Evolutionary conservation across 2,113 vertebrate genomes (phyloP).

Genomic region (Rhinolophus ferrumequinum): DNA sequence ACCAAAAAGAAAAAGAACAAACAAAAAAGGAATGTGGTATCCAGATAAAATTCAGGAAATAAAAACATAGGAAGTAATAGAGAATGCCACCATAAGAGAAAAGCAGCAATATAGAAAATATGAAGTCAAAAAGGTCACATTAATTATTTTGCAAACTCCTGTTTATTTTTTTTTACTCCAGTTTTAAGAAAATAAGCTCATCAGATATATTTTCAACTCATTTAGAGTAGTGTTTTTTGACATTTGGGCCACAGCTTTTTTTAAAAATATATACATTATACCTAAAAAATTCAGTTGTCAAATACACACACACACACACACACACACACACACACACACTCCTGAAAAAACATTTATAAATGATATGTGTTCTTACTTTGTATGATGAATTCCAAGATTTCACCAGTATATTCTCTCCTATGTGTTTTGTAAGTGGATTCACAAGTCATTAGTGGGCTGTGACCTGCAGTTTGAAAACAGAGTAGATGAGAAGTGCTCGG

Average conservation of each 20-base stretch:
- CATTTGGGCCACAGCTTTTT: background rate
- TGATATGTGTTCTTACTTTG: background rate
- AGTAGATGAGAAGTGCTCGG: background rate
- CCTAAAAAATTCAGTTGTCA: background rate
- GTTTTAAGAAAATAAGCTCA: background rate
- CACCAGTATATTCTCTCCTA: background rate
- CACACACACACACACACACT: background rate
- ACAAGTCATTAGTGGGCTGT: background rate
- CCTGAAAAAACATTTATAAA: background rate
- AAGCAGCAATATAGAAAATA: background rate
- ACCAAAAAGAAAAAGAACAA: background rate
- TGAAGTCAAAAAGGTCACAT: background rate
- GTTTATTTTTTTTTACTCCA: background rate
- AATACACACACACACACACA: background rate
- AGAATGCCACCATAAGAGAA: background rate
- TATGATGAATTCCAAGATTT: background rate
- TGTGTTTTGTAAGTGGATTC: background rate
- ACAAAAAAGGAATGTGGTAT: background rate
- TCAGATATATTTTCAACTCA: background rate
- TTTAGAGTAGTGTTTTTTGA: background rate
- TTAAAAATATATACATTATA: background rate
- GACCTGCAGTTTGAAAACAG: background rate
- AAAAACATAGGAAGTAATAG: background rate
- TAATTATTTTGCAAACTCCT: background rate
- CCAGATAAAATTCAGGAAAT: background rate